Base-by-base conservation (phyloP, 1,140 invertebrate species). In the Spodoptera litura region DNA sequence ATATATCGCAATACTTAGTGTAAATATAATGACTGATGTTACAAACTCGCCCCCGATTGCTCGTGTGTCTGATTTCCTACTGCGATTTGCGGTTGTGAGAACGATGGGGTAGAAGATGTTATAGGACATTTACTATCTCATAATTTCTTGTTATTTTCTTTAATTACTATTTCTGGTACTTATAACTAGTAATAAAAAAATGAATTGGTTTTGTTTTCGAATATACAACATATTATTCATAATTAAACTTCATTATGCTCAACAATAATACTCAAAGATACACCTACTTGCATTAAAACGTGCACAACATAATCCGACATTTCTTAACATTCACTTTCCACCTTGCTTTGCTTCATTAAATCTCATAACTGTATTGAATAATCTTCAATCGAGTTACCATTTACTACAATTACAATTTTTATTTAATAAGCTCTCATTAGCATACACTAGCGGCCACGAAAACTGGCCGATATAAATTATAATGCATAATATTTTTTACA, bases 331-430 rank as follows among this genome's bases (percentile, higher is more conserved):
- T 2, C 13, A 73, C 71, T 73, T 73, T 58, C 71, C 55, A 73
- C 31, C 27, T 56, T 25, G 56, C 71, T 25, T 56, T 25, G 56
- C 71, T 59, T 73, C 71, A 73, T 73, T 59, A 58, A 31, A 58
- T 73, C 71, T 59, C 71, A 73, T 73, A 73, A 73, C 38, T 20
- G 56, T 20, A 73, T 73, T 73, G 71, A 73, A 73, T 73, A 73
- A 73, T 73, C 56, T 73, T 73, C 53, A 73, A 59, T 56, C 9
- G 38, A 27, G 59, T 49, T 25, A 44, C 53, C 35, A 5, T 64
- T 66, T 56, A 31, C 55, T 31, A 59, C 27, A n/a, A 73, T 73
- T 73, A 73, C 53, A 61, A 73, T 73, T 66, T 44, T 64, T 49
- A 44, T 44, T 66, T 73, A 59, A 73, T 73, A 73, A 59, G 56